Evolutionary conservation across 2,888 invertebrate species (phyloP).

Genomic region (Eristalis tenax): DNA sequence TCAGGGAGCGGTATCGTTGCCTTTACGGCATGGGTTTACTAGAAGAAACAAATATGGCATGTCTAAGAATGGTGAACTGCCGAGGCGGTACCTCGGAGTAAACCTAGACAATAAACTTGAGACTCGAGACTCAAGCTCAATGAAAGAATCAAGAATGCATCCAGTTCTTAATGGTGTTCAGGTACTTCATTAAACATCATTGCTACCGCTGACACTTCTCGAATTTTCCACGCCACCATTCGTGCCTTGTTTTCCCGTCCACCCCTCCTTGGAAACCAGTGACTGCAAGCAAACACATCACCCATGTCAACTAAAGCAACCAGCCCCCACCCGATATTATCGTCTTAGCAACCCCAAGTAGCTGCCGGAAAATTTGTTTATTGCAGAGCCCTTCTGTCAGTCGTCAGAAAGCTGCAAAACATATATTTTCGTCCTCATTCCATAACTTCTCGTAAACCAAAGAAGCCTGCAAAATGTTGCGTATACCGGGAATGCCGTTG

Average conservation of each 20-base stretch:
- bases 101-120: too few relatives aligned
- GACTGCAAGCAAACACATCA: not conserved
- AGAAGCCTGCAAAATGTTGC: constrained; percentile 79
- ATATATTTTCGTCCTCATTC: not conserved
- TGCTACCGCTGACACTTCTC: too few relatives aligned
- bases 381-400: not conserved
- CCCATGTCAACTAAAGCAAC: not conserved
- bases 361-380: constrained; percentile 8
- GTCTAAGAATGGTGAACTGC: too few relatives aligned
- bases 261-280: not conserved
- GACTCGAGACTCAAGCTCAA: too few relatives aligned
- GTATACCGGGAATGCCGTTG: constrained; percentile 87
- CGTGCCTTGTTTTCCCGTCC: not conserved
- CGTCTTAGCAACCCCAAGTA: constrained; percentile 32
- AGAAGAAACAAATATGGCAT: too few relatives aligned
- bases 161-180: too few relatives aligned
- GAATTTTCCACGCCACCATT: too few relatives aligned
- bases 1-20: too few relatives aligned
- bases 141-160: too few relatives aligned
- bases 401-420: not conserved
- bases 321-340: not conserved
- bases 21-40: too few relatives aligned
- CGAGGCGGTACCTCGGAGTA: too few relatives aligned
- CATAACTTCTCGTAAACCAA: not conserved
- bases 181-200: too few relatives aligned